Base-by-base conservation (phyloP, 2,113 vertebrate genomes). In the Erythrocebus patas region DNA sequence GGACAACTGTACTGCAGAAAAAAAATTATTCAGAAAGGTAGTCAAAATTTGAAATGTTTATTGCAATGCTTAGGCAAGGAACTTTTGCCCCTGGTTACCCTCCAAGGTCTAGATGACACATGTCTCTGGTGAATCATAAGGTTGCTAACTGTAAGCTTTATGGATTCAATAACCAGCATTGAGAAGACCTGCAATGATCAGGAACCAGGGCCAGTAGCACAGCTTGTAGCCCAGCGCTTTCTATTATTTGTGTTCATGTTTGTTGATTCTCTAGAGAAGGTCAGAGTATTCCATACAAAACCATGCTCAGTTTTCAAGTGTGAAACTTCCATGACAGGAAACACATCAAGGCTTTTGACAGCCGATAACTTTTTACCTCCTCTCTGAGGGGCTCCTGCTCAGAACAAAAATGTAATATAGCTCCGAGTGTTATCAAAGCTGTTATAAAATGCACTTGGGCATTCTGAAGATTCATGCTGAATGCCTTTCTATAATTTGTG, bases 361-460 rank as follows among this genome's bases (percentile, higher is more conserved):
- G 96, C 95, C 59, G 83, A 64, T 96, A 87, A 81, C 17, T 88
- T 98, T 87, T 93, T 78, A n/a, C 61, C 30, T 78, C 8, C 32
- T 98, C 81, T 97, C 97, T 35, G 81, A 98, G 96, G 94, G 94
- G 2, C 23, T 81, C 5, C 43, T 14, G 40, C 91, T 94, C 73
- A 93, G 94, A 92, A 96, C 10, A 75, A 80, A 97, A 92, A 68
- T 0, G 3, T 30, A 93, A 22, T 88, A 25, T 4, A 50, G 86
- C 86, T 95, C 66, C 32, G 3, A 16, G 38, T 35, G 57, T 93
- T 91, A 73, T 75, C 3, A n/a, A 94, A 93, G 81, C 83, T 95
- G 88, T 68, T 93, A 84, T 83, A 64, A 96, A 84, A 82, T 22
- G 59, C 93, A 79, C 89, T 11, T 92, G 97, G 95, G 96, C 79